Conservation (phyloP, 2,888 invertebrate genomes). For the Vesta saturnalis region DNA sequence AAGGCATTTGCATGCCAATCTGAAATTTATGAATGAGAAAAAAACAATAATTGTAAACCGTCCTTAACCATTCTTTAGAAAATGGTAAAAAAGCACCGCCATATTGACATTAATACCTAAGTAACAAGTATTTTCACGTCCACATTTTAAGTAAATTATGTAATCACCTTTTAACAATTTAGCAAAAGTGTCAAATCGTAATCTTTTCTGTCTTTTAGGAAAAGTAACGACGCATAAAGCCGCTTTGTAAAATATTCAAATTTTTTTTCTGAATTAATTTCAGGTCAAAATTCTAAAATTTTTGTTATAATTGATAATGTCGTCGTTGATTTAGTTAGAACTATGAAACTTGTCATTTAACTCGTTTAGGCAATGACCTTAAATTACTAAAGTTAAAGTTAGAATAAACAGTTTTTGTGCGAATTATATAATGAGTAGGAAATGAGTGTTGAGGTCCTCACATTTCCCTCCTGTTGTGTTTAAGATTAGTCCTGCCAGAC, state of each 20-base stretch:
- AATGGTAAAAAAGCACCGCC: not conserved
- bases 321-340: slow-evolving; percentile 7
- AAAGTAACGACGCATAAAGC: slow-evolving; percentile 11
- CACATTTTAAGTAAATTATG: slow-evolving; percentile 10
- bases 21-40: not conserved
- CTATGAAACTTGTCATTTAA: slow-evolving; percentile 25
- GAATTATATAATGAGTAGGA: slow-evolving; percentile 35
- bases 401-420: slow-evolving; percentile 29
- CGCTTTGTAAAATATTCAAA: no score
- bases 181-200: slow-evolving; percentile 14
- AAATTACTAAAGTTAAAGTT: slow-evolving; percentile 28
- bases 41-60: not conserved
- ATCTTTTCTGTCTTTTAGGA: slow-evolving; percentile 14
- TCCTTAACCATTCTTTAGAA: not conserved
- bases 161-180: not conserved
- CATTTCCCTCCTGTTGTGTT: slow-evolving; percentile 18
- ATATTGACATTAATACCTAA: slow-evolving; percentile 1
- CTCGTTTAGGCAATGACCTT: slow-evolving; percentile 36
- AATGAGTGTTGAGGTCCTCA: slow-evolving; percentile 30
- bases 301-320: slow-evolving; percentile 1
- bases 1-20: not conserved
- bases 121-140: slow-evolving; percentile 5
- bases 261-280: not conserved
- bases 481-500: slow-evolving; percentile 39
- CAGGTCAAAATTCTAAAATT: slow-evolving; percentile 19